These are phyloP conservation scores for honey bee (Apis mellifera) DNA, from an alignment of 1,140 invertebrate species.

Conservation along the genomic window DNA sequence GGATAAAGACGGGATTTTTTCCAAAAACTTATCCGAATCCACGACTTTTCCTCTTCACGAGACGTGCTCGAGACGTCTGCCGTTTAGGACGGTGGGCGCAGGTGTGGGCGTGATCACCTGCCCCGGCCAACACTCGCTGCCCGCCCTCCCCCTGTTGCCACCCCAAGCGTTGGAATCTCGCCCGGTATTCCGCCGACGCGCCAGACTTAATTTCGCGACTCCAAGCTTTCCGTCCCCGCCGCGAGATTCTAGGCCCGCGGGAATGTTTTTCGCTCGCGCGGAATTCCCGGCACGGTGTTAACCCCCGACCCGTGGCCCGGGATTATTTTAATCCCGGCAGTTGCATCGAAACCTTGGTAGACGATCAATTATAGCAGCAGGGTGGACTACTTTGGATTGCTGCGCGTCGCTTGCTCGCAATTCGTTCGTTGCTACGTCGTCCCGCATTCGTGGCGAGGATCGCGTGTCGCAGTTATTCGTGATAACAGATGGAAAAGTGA, in stretches of 20 bases:
- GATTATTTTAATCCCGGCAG: slow-evolving; percentile 23
- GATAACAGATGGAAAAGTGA: too few species aligned
- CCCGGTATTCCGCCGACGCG: slow-evolving; percentile 57
- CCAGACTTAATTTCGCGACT: slow-evolving; percentile 59
- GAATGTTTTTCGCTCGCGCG: slow-evolving; percentile 39
- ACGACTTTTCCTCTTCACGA: neutral
- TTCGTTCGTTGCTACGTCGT: too few species aligned
- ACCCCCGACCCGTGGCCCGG: neutral
- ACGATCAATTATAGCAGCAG: neutral
- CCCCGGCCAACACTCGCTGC: slow-evolving; percentile 52
- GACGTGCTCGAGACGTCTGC: neutral
- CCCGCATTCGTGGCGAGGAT: too few species aligned
- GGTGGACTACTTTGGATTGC: neutral
- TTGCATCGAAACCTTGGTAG: neutral
- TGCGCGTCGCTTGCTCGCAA: too few species aligned
- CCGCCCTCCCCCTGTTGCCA: slow-evolving; percentile 49
- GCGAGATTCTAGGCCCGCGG: slow-evolving; percentile 50
- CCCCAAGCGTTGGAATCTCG: slow-evolving; percentile 35
- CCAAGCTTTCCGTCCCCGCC: slow-evolving; percentile 39
- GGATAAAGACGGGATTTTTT: too few species aligned
- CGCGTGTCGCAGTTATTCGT: too few species aligned
- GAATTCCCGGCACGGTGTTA: slow-evolving; percentile 44
- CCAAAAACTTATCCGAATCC: too few species aligned
- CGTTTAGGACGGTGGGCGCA: slow-evolving; percentile 41
- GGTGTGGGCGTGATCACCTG: slow-evolving; percentile 76